These are phyloP conservation scores for Buathra laborator DNA, from an alignment of 2,888 invertebrate species.

Conservation along the genomic window DNA sequence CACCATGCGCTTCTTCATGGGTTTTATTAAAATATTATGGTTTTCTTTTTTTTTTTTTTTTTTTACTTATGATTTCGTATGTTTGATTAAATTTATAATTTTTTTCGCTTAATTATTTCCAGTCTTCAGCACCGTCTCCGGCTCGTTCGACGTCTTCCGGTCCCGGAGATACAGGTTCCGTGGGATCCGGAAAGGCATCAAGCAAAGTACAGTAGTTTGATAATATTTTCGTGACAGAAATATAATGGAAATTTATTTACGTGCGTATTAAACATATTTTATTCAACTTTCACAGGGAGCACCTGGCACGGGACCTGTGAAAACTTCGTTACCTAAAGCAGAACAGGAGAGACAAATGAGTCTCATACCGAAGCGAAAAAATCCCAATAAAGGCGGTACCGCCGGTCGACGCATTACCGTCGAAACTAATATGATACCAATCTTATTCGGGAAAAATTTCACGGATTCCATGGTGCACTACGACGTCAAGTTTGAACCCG, in stretches of 20 bases:
- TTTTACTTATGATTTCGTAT: not conserved
- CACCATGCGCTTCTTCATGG: too few species aligned
- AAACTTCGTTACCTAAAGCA: slow-evolving; percentile 36
- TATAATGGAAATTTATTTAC: not conserved
- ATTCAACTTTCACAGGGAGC: slow-evolving; percentile 18
- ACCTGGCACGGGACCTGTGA: slow-evolving; percentile 22
- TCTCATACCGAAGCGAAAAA: slow-evolving; percentile 75
- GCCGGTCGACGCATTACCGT: slow-evolving; percentile 85
- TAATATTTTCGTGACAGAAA: not conserved
- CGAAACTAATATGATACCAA: slow-evolving; percentile 89
- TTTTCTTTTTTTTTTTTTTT: too few species aligned
- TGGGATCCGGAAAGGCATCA: slow-evolving; percentile 32
- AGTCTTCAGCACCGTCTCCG: slow-evolving; percentile 34
- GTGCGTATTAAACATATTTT: not conserved
- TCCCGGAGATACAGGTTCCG: slow-evolving; percentile 46
- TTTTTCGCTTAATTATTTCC: not conserved
- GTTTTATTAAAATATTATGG: too few species aligned
- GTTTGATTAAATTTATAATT: not conserved
- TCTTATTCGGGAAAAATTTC: slow-evolving; percentile 86
- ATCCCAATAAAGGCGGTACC: slow-evolving; percentile 78
- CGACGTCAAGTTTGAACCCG: slow-evolving; percentile 91
- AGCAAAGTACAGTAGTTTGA: not conserved
- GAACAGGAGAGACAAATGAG: slow-evolving; percentile 42
- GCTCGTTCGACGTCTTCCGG: slow-evolving; percentile 48
- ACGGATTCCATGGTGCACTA: slow-evolving; percentile 89